Evolutionary conservation across 2,113 vertebrate species (phyloP).

Genomic region (Anseranas semipalmata): DNA sequence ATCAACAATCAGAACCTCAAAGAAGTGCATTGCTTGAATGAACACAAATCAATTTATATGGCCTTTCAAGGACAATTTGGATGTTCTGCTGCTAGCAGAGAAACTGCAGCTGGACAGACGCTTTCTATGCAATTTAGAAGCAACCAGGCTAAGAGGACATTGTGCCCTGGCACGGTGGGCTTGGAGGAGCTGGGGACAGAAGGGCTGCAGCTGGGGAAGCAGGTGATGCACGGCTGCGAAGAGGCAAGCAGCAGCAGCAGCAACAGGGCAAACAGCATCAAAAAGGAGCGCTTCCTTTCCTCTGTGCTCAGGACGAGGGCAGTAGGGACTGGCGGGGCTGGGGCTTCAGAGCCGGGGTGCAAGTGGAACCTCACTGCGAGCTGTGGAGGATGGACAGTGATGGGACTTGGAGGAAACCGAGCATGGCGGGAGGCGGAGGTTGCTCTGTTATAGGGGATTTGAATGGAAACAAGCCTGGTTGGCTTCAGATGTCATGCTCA

Average conservation of each 20-base stretch:
- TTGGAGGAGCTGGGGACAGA: neutral
- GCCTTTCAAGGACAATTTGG: neutral
- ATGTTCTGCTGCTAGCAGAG: neutral
- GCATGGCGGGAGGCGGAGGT: neutral
- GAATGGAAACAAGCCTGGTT: neutral
- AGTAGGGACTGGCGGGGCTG: neutral
- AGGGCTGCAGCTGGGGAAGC: neutral
- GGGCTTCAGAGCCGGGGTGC: neutral
- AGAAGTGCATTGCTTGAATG: neutral
- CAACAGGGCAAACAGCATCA: neutral
- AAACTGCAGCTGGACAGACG: neutral
- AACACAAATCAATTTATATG: neutral
- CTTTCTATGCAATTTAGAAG: neutral
- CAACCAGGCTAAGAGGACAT: neutral
- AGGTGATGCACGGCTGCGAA: too few species aligned
- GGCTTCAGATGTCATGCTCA: neutral
- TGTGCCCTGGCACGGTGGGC: fast-evolving
- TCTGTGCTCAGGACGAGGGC: neutral
- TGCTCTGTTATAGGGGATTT: neutral
- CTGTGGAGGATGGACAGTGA: neutral
- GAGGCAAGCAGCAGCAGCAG: neutral
- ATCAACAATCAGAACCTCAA: neutral
- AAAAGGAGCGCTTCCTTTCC: neutral
- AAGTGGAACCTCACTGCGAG: neutral
- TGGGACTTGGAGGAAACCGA: neutral